These are phyloP conservation scores for Pherbina coryleti DNA, from an alignment of 2,888 invertebrate species.

Conservation along the genomic window DNA sequence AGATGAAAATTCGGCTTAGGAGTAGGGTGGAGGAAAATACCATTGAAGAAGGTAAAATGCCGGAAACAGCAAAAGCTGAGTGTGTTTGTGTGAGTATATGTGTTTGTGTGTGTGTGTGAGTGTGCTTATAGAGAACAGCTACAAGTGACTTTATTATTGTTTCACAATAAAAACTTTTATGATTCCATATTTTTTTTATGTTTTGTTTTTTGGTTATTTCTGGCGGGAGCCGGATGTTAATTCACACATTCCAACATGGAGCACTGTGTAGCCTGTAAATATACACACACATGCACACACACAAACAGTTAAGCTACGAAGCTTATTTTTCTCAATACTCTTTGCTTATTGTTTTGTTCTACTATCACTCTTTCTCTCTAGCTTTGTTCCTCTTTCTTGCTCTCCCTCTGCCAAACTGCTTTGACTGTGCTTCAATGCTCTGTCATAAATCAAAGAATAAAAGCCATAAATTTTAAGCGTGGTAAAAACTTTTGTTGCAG, in stretches of 20 bases:
- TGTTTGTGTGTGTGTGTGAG: conserved; percentile 12
- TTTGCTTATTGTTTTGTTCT: not conserved
- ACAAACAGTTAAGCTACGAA: not conserved
- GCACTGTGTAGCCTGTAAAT: not conserved
- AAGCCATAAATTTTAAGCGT: conserved; percentile 32
- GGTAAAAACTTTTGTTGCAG: conserved; percentile 26
- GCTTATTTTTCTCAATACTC: not conserved
- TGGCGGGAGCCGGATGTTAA: conserved; percentile 22
- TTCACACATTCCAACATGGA: not conserved
- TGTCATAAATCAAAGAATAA: conserved; percentile 35
- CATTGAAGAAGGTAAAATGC: not conserved
- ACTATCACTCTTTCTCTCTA: not conserved
- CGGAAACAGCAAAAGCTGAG: not conserved
- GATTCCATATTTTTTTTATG: not conserved
- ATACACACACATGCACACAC: conserved; percentile 11
- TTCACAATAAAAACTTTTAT: conserved; percentile 30
- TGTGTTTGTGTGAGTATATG: too few relatives aligned
- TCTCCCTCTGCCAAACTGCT: not conserved
- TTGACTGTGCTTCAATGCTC: conserved; percentile 15
- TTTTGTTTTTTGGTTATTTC: conserved; percentile 16
- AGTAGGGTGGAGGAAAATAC: not conserved
- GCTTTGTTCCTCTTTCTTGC: not conserved
- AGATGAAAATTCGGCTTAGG: conserved; percentile 4
- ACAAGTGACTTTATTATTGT: conserved; percentile 30
- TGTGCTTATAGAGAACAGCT: conserved; percentile 14